Base-by-base conservation (phyloP, 2,797 vertebrate species). In the Liparis tanakae region DNA sequence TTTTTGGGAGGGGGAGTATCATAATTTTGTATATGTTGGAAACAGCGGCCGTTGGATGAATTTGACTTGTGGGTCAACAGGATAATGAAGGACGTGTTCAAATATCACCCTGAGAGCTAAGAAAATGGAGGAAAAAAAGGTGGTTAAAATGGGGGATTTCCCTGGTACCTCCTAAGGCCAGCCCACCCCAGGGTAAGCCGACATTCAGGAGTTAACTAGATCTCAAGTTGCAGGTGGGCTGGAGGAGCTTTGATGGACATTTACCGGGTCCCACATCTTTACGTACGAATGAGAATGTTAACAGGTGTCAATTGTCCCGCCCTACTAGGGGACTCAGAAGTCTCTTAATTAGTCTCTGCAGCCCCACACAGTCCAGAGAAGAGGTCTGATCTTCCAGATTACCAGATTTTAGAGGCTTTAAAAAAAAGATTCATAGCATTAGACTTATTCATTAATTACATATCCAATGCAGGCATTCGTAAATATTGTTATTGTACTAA, bases 31-130 rank as follows among this genome's bases (percentile, higher is more conserved):
- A 63, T 57, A 4, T 43, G 20, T 41, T 36, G 46, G 14, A 41
- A 78, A 54, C 39, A 43, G 53, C 65, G 43, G n/a, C 1, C 7
- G 53, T 73, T 59, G 39, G 1, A 57, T 13, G 33, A 74, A 63
- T 60, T 48, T 43, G n/a, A 67, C 6, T 36, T 41, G 54, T 58
- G 41, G 39, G 58, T 67, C 22, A 61, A 5, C 6, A 30, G 37
- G 36, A 60, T 4, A 20, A 25, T 3, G 30, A 5, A 13, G 8
- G 20, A 10, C 25, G 22, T 53, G 51, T 54, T 20, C 51, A 14
- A 30, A 14, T 30, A 30, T 54, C 22, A 54, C n/a, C n/a, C 20
- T 50, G 48, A 20, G n/a, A 12, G 20, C 6, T 10, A 4, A 44
- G 17, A 44, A 44, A 15, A 10, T 10, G 6, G 8, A 36, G 36